Base-by-base conservation (phyloP, 2,113 vertebrate genomes). In the Sardina pilchardus region DNA sequence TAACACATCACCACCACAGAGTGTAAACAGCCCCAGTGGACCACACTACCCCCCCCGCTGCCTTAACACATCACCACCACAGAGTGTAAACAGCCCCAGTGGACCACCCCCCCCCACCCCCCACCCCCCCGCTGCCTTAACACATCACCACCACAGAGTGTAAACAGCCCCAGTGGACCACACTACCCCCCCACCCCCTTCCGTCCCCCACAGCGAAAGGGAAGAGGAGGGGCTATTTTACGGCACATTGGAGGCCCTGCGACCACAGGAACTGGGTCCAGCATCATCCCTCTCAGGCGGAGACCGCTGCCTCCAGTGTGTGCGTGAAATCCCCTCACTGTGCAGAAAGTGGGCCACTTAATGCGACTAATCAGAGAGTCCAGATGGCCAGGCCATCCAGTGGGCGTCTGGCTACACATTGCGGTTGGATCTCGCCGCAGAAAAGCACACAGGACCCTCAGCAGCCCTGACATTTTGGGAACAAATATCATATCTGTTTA, bases 221-320 rank as follows among this genome's bases (percentile, higher is more conserved):
- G 53, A 56, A 36, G 39, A 78, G 0, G 30, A 16, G 10, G 30
- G 71, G 30, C 9, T 78, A 36, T 78, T 78, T 78, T 34, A 78
- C 12, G 12, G 71, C 71, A 16, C 71, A 17, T 78, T 17, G 71
- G 71, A 16, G 34, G 39, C 30, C 14, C 12, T 78, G 30, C 36
- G 30, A 78, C 63, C 63, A 83, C 34, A 59, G 84, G 89, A 88
- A 91, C 89, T 91, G 86, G 90, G 89, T 86, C 89, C 90, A 56
- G 86, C 88, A 34, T 78, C 34, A 17, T 78, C 71, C 16, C 19
- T 17, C 71, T 78, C 30, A 3, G 67, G 30, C 67, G 36, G 67
- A 75, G n/a, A 75, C 67, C 67, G 4, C 30, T 75, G 67, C 67
- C 12, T 75, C 67, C 67, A 75, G 67, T 75, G 67, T 34, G 67